A percentile compares a stretch with the other conserved stretches of the same genome.
These are phyloP conservation scores for Cirrhinus mrigala DNA, from an alignment of 2,797 vertebrate genomes.

Conservation along the genomic window DNA sequence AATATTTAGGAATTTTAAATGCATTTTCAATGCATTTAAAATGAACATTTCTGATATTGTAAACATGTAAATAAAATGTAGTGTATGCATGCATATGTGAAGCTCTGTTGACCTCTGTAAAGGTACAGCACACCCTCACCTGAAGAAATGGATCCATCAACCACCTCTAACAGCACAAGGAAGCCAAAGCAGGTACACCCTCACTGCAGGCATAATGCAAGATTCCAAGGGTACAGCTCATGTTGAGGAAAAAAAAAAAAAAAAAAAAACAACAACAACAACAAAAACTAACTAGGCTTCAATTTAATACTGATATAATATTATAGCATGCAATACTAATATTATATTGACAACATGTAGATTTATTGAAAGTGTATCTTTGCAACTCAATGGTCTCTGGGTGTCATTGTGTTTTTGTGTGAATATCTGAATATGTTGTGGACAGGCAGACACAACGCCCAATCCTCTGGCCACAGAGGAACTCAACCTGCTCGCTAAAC, in stretches of 20 bases:
- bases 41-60: neutral
- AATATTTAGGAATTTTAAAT: neutral
- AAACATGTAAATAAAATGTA: neutral
- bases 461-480: conserved; percentile 94
- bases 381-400: neutral
- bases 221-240: neutral
- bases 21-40: neutral
- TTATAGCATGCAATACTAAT: neutral
- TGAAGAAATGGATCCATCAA: conserved; percentile 81
- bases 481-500: conserved; percentile 89
- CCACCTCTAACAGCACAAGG: conserved; percentile 55
- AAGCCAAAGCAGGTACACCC: conserved; percentile 40
- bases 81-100: neutral
- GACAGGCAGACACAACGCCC: conserved; percentile 78
- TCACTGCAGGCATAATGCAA: neutral
- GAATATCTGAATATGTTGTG: conserved; percentile 17
- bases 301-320: neutral
- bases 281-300: neutral
- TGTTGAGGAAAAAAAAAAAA: too few relatives aligned
- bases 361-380: neutral
- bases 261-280: too few relatives aligned
- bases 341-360: neutral
- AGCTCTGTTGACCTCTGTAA: conserved; percentile 22
- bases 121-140: conserved; percentile 85
- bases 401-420: neutral